Base-by-base conservation (phyloP, 2,888 invertebrate genomes). In the Xestia ashworthii region DNA sequence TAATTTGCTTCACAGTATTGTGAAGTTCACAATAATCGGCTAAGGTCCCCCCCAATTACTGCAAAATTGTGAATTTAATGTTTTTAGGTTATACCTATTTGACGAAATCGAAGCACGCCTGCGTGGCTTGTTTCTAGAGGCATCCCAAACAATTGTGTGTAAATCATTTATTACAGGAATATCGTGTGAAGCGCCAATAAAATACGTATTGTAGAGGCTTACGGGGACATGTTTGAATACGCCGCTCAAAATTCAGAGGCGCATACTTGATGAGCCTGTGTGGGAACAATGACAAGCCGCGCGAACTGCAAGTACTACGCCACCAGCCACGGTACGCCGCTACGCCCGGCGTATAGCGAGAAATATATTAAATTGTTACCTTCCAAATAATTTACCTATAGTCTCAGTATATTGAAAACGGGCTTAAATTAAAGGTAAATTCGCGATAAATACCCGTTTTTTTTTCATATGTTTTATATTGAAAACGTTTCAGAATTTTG, bases 241-340 rank as follows among this genome's bases (percentile, higher is more conserved):
- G 89, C 88, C 88, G 90, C 89, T 91, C 91, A 91, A 93, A 91
- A 92, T 93, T 92, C 92, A 91, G 89, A 89, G 88, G 85, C 89
- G 93, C 94, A 94, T 94, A 93, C 89, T 90, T 89, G 91, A 94
- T 94, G 93, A 93, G 90, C 82, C 76, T 76, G 87, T 89, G 92
- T 93, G 93, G 92, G 93, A 94, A 93, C 88, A 79, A 86, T 76
- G 79, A 76, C 88, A 87, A 68, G 73, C 80, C 80, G 76, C 71
- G 80, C 83, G 81, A 74, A 77, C 81, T 82, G 78, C 74, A 66
- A 72, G 74, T 81, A 73, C 73, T 65, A 77, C 70, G 78, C 75
- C 50, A n/a, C 65, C n/a, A n/a, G n/a, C n/a, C 69, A 81, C 76
- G 71, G 76, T 67, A 75, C 70, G 62, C 68, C 53, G 32, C 72